Evolutionary conservation across 2,113 vertebrate genomes (phyloP), one percentile per base, ranked within the genome.

Genomic region (Gallinago jamesoni): DNA sequence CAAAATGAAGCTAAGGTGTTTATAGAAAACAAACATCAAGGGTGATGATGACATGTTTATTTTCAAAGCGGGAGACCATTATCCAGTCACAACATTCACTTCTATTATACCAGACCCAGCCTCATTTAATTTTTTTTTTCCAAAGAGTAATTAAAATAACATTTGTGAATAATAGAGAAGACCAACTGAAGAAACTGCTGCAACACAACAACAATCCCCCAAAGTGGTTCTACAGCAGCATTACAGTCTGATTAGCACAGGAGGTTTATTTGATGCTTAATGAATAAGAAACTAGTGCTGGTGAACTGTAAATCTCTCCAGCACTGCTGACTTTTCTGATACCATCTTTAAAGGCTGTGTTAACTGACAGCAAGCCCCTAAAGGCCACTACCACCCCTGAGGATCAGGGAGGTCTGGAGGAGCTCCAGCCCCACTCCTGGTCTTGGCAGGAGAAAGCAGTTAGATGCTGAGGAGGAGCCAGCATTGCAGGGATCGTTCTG

Each of bases 41-140:
- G 96, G 87, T 96, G 92, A 94, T 97, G 96, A 95, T 97, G 97
- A 97, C 97, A 98, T 97, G 93, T 96, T 97, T 97, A 95, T 93
- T 97, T 97, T 97, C 97, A 98, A 97, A 97, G 95, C 74, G 1
- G 89, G 95, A 97, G 89, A 94, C 96, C 97, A 96, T 97, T 97
- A 97, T 96, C 93, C 91, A 96, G 91, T 94, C 96, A 94, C 56
- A 85, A 76, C 67, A 95, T 66, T 96, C 96, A 91, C 83, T 96
- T 94, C 91, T 95, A 87, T 85, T 97, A 91, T 96, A 94, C 53
- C 63, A 95, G 76, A 87, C 73, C 75, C 89, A 90, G 94, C 72
- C 93, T 95, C 95, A 94, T 84, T 96, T 45, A 9, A 19, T 48
- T 48, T 48, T 93, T 66, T 66, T 59, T 89, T 97, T 94, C 94